Base-by-base conservation (phyloP, 2,113 vertebrate species). In the Mus spicilegus region DNA sequence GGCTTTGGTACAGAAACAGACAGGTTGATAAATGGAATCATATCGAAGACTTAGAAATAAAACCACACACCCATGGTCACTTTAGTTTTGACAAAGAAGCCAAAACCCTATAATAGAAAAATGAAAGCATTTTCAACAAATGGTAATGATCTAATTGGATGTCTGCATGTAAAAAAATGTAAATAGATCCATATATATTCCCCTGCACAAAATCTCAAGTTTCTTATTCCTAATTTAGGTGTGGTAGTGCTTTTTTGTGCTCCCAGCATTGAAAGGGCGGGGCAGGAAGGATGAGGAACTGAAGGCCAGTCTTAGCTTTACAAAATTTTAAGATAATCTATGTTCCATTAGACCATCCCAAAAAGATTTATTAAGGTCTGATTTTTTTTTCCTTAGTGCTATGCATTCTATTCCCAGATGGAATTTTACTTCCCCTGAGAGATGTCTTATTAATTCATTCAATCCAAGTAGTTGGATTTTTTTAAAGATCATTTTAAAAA, bases 361-460 rank as follows among this genome's bases (percentile, higher is more conserved):
- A 72, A 72, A 87, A 28, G 51, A 69, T 69, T 69, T 51, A 85
- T 30, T n/a, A 81, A 58, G 1, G 78, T 92, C 11, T 87, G 11
- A 93, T 95, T 93, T 10, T 63, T 65, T 65, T 95, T n/a, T n/a
- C n/a, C 69, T 36, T 89, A 82, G 67, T 92, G 63, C 30, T 33
- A 76, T 28, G 7, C 3, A 51, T 75, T 89, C 11, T 93, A 7
- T 82, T 89, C 51, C 36, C 26, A 73, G 26, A 22, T 87, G 11
- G 12, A 30, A 39, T 90, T 87, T 95, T 77, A 39, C 11, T 87
- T 85, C 11, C 5, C 9, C 1, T 61, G 28, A 16, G 42, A 96
- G 56, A 72, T 17, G 28, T 61, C 36, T 5, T 78, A 77, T 28
- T 33, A 54, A 78, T 82, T 46, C 42, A 63, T 73, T 1, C 42